Evolutionary conservation across 2,888 invertebrate genomes (phyloP).

Genomic region (Synanthedon formicaeformis): DNA sequence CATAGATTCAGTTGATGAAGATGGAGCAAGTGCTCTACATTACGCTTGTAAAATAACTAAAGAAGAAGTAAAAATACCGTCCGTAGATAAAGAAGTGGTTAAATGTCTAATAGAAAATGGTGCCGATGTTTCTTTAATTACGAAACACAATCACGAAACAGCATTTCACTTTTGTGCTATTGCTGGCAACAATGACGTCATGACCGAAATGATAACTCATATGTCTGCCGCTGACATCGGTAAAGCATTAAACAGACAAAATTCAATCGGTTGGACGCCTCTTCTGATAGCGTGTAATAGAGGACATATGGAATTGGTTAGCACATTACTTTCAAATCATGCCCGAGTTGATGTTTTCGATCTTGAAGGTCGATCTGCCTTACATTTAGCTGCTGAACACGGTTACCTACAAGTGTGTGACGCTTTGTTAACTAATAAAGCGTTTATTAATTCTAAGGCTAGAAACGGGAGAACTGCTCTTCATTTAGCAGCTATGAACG

Average conservation of each 20-base stretch:
- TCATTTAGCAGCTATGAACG: conserved; percentile 97
- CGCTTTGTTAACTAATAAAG: conserved; percentile 92
- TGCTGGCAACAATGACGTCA: conserved; percentile 94
- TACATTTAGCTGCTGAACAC: conserved; percentile 94
- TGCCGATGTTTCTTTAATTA: conserved; percentile 88
- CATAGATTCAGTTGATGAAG: conserved; percentile 89
- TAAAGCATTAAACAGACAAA: conserved; percentile 93
- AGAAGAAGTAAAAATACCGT: conserved; percentile 79
- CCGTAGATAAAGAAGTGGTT: conserved; percentile 88
- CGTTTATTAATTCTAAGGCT: conserved; percentile 98
- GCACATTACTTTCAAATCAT: conserved; percentile 89
- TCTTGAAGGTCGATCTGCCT: conserved; percentile 92
- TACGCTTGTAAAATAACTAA: conserved; percentile 92
- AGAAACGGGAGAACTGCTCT: conserved; percentile 96
- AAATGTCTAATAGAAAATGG: conserved; percentile 90
- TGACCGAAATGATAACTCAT: conserved; percentile 93
- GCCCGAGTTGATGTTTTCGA: conserved; percentile 99
- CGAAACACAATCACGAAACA: conserved; percentile 90
- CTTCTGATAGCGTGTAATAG: conserved; percentile 94
- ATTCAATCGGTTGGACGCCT: conserved; percentile 96
- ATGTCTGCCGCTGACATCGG: conserved; percentile 92
- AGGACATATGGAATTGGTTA: conserved; percentile 95
- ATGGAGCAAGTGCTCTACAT: conserved; percentile 95
- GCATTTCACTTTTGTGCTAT: conserved; percentile 96
- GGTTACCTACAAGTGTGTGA: conserved; percentile 92